Evolutionary conservation across 92 coral and sea anemone genomes (phyloP), one percentile per base, ranked within the genome.

Genomic region (Palythoa grandis): DNA sequence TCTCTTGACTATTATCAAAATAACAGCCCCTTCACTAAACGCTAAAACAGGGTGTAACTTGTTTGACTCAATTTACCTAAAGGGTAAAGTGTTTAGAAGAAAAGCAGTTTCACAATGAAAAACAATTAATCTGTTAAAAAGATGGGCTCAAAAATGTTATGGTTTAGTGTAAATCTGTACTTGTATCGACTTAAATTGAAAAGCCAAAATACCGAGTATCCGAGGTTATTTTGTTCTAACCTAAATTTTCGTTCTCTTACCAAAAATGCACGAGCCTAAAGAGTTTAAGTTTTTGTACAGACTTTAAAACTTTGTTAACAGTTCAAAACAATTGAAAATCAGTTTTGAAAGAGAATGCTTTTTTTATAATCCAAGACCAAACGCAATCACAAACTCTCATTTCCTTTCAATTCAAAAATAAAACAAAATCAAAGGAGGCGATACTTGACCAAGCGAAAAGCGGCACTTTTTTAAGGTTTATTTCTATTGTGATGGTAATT

Each of bases 401-500:
- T 80, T 80, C 85, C 85, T 80, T 48, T 80, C 85, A 1, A 65
- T 43, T 80, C 19, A 37, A 80, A 80, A 80, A 66, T 35, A 48
- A 80, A 24, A 19, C 6, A 4, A 65, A 65, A 12, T 80, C 74
- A 80, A 80, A 80, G 85, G 52, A 67, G 66, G 85, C 85, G 85
- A 80, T 80, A 80, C 85, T 66, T 80, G 60, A 70, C 75, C 19
- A 66, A 40, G 47, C 70, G 40, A 24, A 63, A 50, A 15, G 85
- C 74, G 61, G 85, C 47, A 65, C 22, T 47, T 80, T 78, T 66
- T 80, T 16, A 68, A 66, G 50, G 60, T 50, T 23, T 40, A 19
- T 66, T 16, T 8, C 63, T 80, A n/a, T 80, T 80, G 73, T 80
- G 7, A 80, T 80, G 85, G 60, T 80, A 80, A 80, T 80, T 80